phyloP scores from a whole-genome alignment of 2,888 invertebrate species.

The Drosophila setosimentum region DNA sequence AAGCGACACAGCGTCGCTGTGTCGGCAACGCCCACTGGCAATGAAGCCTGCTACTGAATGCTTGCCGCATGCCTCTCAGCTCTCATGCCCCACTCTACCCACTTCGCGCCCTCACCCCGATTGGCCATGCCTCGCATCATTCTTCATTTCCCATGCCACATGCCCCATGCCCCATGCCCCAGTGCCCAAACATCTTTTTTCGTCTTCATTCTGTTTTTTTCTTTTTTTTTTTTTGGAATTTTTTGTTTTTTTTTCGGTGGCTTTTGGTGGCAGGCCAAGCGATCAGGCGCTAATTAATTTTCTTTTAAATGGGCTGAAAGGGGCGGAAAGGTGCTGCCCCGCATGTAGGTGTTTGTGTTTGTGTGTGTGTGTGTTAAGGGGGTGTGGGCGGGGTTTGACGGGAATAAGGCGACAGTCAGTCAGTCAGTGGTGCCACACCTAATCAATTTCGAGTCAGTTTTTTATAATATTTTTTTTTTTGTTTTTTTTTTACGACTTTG shows the following conservation, averaged over 20 bases:
- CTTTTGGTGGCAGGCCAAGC: constrained; percentile 61
- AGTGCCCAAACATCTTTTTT: constrained; percentile 46
- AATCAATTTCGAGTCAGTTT: constrained; percentile 67
- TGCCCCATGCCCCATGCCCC: constrained; percentile 8
- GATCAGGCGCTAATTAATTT: constrained; percentile 82
- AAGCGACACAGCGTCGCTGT: background rate
- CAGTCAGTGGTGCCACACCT: constrained; percentile 58
- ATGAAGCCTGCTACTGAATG: constrained; percentile 11
- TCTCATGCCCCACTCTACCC: constrained; percentile 12
- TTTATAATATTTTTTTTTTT: too few species aligned
- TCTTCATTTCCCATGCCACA: constrained; percentile 8
- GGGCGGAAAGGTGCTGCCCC: constrained; percentile 39
- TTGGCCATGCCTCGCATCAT: constrained; percentile 20
- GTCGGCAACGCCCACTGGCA: constrained; percentile 45
- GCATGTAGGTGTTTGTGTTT: constrained; percentile 24
- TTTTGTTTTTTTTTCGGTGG: constrained; percentile 34
- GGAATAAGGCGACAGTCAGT: constrained; percentile 51
- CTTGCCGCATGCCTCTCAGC: background rate
- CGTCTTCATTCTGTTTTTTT: constrained; percentile 33
- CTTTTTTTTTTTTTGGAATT: constrained; percentile 18
- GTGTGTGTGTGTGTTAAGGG: too few species aligned
- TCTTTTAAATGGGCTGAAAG: constrained; percentile 62
- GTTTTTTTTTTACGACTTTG: constrained; percentile 56
- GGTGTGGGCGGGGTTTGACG: background rate
- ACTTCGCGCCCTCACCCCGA: background rate